Base-by-base conservation (phyloP, 2,113 vertebrate species). In the Paralichthys olivaceus region DNA sequence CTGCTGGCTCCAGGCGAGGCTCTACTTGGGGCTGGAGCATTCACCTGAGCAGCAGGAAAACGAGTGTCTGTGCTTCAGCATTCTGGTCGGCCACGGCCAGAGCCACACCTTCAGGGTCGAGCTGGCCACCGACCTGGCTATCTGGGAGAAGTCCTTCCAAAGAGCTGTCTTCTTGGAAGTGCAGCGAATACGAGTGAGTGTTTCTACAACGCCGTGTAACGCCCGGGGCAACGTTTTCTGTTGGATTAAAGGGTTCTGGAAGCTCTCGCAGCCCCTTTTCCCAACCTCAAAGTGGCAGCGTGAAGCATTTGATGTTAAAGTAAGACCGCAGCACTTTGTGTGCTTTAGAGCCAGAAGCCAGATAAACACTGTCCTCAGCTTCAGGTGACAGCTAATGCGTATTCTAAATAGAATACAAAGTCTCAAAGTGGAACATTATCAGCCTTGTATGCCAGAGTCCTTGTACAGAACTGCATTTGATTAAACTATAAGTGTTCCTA, bases 71-170 rank as follows among this genome's bases (percentile, higher is more conserved):
- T 94, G 96, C 93, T 98, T 98, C 94, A 98, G 95, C 58, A 88
- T 98, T 63, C 84, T 96, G 83, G 95, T 95, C 22, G 94, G 95
- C 73, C 95, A 96, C 5, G 95, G 96, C 26, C 94, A 95, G 90
- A 96, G 95, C 84, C 96, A 96, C 88, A 93, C 93, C 92, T 98
- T 97, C 90, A 93, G 93, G 0, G 96, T 96, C 15, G 97, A 97
- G 82, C 92, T 97, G 84, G 96, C 95, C 64, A 94, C 86, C 4
- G 97, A 98, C 70, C 85, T 99, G 68, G 95, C 93, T 0, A 25
- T 93, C 25, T 99, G 97, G 97, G 97, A 98, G 89, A 96, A 94
- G 88, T 94, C 96, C 15, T 99, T 98, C 91, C 97, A 98, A 88
- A 96, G 92, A 93, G 96, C 97, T 0, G 95, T 96, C 61, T 99